phyloP scores from a whole-genome alignment of 2,797 vertebrate genomes.

The Balearica regulorum region DNA sequence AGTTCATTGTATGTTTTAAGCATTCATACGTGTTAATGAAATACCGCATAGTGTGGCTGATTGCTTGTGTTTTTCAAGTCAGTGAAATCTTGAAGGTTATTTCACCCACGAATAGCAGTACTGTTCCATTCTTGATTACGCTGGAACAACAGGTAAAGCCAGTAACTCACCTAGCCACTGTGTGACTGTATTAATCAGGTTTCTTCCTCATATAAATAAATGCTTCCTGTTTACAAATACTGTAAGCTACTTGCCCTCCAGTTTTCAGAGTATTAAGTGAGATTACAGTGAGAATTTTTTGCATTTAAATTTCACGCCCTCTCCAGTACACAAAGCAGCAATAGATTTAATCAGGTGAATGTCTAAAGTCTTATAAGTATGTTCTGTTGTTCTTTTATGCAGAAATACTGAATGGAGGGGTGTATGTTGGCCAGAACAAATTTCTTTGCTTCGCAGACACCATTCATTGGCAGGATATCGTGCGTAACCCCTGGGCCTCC shows the following conservation, averaged over 20 bases:
- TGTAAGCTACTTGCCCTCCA: background rate
- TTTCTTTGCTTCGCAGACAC: slow-evolving; percentile 96
- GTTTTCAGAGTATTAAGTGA: background rate
- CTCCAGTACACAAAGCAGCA: background rate
- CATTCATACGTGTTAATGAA: background rate
- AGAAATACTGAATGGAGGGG: slow-evolving; percentile 96
- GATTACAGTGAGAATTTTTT: background rate
- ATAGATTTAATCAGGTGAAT: background rate
- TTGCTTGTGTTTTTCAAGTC: background rate
- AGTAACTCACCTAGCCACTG: background rate
- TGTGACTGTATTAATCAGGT: background rate
- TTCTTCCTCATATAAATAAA: background rate
- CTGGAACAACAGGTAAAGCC: background rate
- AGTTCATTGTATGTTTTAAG: background rate
- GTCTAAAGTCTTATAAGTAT: background rate
- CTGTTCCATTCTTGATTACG: background rate
- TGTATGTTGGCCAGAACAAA: slow-evolving; percentile 97
- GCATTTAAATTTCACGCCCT: background rate
- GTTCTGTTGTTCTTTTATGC: slow-evolving; percentile 41
- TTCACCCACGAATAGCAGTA: background rate
- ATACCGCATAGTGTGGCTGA: background rate
- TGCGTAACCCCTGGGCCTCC: slow-evolving; percentile 88
- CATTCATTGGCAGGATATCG: slow-evolving; percentile 97
- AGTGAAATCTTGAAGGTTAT: background rate
- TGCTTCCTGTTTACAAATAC: background rate